Conservation (phyloP, 2,888 invertebrate species). For the Uropetala carovei region DNA sequence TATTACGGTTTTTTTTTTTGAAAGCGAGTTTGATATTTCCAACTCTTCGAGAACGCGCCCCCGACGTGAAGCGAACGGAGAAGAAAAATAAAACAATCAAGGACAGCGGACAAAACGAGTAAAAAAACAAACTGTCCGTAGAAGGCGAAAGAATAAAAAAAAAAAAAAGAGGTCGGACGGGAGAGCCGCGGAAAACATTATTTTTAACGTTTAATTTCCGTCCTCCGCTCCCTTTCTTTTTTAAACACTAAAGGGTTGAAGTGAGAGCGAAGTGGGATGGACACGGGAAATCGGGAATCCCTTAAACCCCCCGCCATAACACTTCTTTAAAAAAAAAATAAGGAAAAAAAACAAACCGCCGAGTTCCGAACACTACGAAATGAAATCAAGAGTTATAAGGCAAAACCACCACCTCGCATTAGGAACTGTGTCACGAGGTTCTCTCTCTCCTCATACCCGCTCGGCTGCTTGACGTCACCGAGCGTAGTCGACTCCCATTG, state of each 20-base stretch:
- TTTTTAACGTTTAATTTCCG: background rate
- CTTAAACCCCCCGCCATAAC: background rate
- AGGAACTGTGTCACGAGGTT: constrained; percentile 64
- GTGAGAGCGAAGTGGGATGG: background rate
- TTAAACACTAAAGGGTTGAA: background rate
- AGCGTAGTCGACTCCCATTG: constrained; percentile 36
- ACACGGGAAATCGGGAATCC: background rate
- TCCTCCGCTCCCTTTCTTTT: no score
- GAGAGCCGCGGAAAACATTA: background rate
- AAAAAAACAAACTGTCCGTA: background rate
- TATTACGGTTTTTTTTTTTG: no score
- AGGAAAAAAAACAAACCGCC: background rate
- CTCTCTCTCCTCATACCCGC: background rate
- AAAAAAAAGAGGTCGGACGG: background rate
- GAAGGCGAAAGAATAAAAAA: no score
- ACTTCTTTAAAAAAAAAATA: background rate
- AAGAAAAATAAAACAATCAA: no score
- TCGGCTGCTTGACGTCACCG: constrained; percentile 43
- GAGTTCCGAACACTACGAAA: background rate
- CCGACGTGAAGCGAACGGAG: no score
- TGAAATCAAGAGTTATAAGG: constrained; percentile 59
- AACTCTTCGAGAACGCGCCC: no score
- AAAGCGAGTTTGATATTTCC: no score
- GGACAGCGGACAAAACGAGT: background rate
- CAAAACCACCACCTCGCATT: constrained; percentile 19